phyloP scores from a whole-genome alignment of 2,888 invertebrate species.

The Diaphora mendica region DNA sequence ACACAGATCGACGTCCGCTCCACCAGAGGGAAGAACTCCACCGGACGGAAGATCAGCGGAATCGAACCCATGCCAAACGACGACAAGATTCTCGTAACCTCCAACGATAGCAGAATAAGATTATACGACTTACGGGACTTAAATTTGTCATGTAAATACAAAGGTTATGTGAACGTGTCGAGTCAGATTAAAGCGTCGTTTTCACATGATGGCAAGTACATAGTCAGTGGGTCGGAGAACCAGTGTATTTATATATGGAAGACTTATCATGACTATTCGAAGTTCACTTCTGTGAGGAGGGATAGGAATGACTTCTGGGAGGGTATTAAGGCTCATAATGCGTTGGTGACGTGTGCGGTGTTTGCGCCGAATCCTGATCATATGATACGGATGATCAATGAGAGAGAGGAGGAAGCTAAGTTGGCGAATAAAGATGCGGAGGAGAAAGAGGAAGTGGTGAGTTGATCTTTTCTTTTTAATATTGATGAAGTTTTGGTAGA shows the following conservation, averaged over 20 bases:
- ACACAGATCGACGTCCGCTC: conserved; percentile 99
- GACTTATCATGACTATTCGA: conserved; percentile 97
- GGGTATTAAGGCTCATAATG: conserved; percentile 94
- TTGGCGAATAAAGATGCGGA: conserved; percentile 52
- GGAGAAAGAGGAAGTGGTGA: conserved; percentile 70
- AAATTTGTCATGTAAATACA: conserved; percentile 97
- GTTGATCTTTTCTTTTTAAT: conserved; percentile 40
- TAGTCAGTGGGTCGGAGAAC: conserved; percentile 98
- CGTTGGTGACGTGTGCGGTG: conserved; percentile 98
- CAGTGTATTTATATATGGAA: conserved; percentile 99
- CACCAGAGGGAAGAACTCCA: conserved; percentile 97
- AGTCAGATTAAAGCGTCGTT: conserved; percentile 99
- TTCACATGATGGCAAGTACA: conserved; percentile 98
- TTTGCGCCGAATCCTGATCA: conserved; percentile 99
- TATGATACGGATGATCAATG: conserved; percentile 91
- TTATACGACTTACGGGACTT: conserved; percentile 98
- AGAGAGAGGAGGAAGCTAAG: conserved; percentile 78
- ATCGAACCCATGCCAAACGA: conserved; percentile 98
- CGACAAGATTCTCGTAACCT: conserved; percentile 98
- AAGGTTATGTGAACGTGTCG: conserved; percentile 96
- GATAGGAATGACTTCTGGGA: conserved; percentile 99
- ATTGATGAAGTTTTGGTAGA: not conserved
- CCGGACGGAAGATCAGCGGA: conserved; percentile 98
- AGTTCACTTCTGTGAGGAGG: conserved; percentile 95
- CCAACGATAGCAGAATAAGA: conserved; percentile 98